Base-by-base conservation (phyloP, 2,888 invertebrate species). In the Agrotis clavis region DNA sequence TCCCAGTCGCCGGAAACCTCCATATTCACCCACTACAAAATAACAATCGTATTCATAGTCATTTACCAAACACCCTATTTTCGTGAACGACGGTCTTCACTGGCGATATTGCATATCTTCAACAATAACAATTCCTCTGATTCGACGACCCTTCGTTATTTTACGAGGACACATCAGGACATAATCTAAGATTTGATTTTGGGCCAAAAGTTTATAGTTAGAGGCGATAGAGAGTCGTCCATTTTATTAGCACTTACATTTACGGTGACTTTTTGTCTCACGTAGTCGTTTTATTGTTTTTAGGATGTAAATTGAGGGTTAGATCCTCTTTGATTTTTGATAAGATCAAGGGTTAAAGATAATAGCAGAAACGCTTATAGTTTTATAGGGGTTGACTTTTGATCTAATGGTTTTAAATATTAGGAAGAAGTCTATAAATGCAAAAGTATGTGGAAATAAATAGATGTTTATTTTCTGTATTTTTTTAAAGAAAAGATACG, bases 31-130 rank as follows among this genome's bases (percentile, higher is more conserved):
- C 16, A 60, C 54, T 60, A 50, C 79, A 35, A 78, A 78, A 77
- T 70, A 47, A 2, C 63, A 60, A 73, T 53, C 19, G 18, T 56
- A 77, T 90, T 88, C 88, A 83, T 87, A 87, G 86, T 83, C 85
- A 82, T 89, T 88, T 82, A 75, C 71, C 81, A 79, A 86, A 82
- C 81, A 86, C 88, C 90, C 88, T 90, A 90, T 90, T 90, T 92
- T 90, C 86, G 79, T 82, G 74, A 85, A 84, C 82, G 87, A 82
- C 74, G 85, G 88, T 87, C 87, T 84, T 83, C 84, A 87, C 88
- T 86, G 83, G 86, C 84, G 90, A 93, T 91, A 92, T 91, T 91
- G 88, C 91, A 90, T 92, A 91, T 92, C 92, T 90, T 63, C 71
- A 66, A 90, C 90, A 91, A 92, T 91, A 92, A 93, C 91, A 90